Evolutionary conservation across 2,113 vertebrate genomes (phyloP), one percentile per base, ranked within the genome.

Genomic region (Thalassoma bifasciatum): DNA sequence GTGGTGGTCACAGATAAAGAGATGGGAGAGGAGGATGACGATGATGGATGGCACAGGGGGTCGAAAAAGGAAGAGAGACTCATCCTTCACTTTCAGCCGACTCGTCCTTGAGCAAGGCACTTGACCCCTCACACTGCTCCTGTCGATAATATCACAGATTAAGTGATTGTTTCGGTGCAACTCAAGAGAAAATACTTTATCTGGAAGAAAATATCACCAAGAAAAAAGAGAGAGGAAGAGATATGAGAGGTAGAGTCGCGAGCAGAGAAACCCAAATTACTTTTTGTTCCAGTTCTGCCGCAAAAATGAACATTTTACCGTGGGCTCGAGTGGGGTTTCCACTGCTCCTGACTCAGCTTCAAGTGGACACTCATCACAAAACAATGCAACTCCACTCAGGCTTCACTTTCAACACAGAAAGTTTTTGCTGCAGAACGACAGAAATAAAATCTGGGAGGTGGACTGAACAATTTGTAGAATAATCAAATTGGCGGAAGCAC

Each of bases 51-150:
- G 34, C 50, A 0, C 19, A 14, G 22, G 26, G 40, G 46, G 17
- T 14, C 19, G 5, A 8, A 63, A 61, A 44, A 65, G 52, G 44
- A 17, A 52, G 67, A 14, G 24, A 22, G 42, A 62, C 42, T 72
- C 59, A 82, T 85, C 73, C 63, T 54, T 86, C 66, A 75, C 44
- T 80, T 65, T 74, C 75, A 8, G 17, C 47, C 60, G 79, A 76
- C 54, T 13, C 68, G 81, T 84, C 85, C 81, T 89, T 87, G 82
- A 88, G 89, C 86, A 86, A 87, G 87, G 89, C 87, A 84, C 75
- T 83, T 83, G 65, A 82, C 75, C 76, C 63, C 54, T 60, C 69
- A 37, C n/a, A 26, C 46, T 66, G 74, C 66, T 64, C 46, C 72
- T 51, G 49, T 79, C 78, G 64, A 24, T 42, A 47, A 47, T 17